Base-by-base conservation (phyloP, 2,888 invertebrate genomes). In the Alentia gelatinosa region DNA sequence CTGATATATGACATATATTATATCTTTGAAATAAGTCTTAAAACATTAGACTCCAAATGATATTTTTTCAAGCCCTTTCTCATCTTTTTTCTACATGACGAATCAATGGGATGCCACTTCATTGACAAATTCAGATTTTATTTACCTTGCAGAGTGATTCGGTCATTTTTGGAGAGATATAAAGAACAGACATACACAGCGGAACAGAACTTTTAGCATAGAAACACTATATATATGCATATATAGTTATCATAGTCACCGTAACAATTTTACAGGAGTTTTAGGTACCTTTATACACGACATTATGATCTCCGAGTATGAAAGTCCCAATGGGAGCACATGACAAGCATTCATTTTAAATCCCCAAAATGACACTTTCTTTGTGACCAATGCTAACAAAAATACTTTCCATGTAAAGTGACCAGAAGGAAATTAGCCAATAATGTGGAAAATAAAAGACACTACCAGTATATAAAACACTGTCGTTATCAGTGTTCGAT, bases 211-310 rank as follows among this genome's bases (percentile, higher is more conserved):
- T 75, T 5, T 19, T 79, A 37, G 79, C 79, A 39, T 79, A 79
- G 79, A 79, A 35, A 79, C 39, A 79, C 79, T 79, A 79, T 74
- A 74, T 74, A 74, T 74, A 33, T 74, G 33, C 30, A 74, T 79
- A 37, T 79, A 79, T 79, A 79, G 37, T 39, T 37, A 35, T 79
- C 23, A 39, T 79, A 30, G 79, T 37, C 79, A 35, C 79, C 35
- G 79, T 79, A 79, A 79, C 35, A 5, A 79, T 35, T 39, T 19
- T 79, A 79, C 79, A 79, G 37, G 79, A 79, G 37, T 26, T 68
- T 75, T 79, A 39, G 79, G 79, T 79, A 39, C 37, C 79, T 79
- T 79, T 79, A 19, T 79, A 79, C 79, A 79, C 79, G 3, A 37
- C 26, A 79, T 39, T 23, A 79, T 35, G 37, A 79, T 39, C 19